These are phyloP conservation scores for Nebria brevicollis DNA, from an alignment of 2,888 invertebrate species.

Conservation along the genomic window DNA sequence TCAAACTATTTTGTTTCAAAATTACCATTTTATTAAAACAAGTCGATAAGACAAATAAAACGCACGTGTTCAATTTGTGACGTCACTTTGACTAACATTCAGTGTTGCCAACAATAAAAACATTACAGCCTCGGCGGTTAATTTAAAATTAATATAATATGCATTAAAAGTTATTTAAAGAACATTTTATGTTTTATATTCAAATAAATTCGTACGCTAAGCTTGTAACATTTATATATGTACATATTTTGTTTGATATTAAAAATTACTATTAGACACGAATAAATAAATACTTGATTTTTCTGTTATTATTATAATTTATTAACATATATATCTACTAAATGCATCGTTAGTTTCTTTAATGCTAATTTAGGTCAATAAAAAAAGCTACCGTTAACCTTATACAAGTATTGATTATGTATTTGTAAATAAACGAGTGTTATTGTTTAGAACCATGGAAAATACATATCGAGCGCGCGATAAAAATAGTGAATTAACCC, in stretches of 20 bases:
- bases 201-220: no score
- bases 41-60: no score
- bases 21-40: neutral
- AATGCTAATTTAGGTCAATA: neutral
- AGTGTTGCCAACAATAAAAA: neutral
- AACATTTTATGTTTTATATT: no score
- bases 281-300: no score
- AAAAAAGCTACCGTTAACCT: neutral
- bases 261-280: no score
- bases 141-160: neutral
- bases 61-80: neutral
- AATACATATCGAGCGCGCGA: slow-evolving; percentile 14
- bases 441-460: slow-evolving; percentile 18
- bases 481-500: slow-evolving; percentile 33
- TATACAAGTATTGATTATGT: neutral
- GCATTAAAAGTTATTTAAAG: neutral
- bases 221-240: no score
- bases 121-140: neutral
- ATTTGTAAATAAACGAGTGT: neutral
- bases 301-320: neutral
- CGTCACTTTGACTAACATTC: neutral
- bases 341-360: neutral
- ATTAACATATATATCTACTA: neutral
- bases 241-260: no score
- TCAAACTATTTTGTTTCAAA: neutral